Percentiles rank a stretch among this genome's conserved stretches.
phyloP scores from a whole-genome alignment of 2,113 vertebrate genomes.

The Coregonus clupeaformis region DNA sequence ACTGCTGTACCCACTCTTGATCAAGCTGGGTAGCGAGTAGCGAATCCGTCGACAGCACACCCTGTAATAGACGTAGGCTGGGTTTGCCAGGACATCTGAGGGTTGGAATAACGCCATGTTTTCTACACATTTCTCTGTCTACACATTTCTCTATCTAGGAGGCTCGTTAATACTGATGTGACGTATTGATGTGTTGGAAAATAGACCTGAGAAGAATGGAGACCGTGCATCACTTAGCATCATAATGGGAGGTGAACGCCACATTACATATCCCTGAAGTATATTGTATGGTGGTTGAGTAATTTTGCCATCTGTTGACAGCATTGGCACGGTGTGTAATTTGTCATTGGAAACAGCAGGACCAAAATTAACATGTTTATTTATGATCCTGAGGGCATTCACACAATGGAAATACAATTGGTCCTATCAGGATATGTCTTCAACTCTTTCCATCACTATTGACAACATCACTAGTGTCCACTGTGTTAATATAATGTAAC shows the following conservation, averaged over 20 bases:
- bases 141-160: too few relatives aligned
- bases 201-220: constrained; percentile 54
- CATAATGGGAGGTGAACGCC: constrained; percentile 51
- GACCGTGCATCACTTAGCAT: constrained; percentile 59
- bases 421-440: constrained; percentile 10
- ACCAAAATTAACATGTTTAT: constrained; percentile 62
- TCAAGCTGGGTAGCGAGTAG: too few relatives aligned
- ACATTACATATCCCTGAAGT: constrained; percentile 63
- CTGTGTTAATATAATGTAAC: background rate
- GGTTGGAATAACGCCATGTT: constrained; percentile 27
- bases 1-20: too few relatives aligned
- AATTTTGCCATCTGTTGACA: constrained; percentile 74
- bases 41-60: too few relatives aligned
- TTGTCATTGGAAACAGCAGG: constrained; percentile 66
- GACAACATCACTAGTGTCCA: too few relatives aligned
- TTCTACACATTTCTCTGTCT: constrained; percentile 42
- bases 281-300: constrained; percentile 56
- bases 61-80: too few relatives aligned
- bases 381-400: constrained; percentile 58
- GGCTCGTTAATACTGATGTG: background rate
- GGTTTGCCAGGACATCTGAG: too few relatives aligned
- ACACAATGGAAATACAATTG: constrained; percentile 51
- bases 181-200: constrained; percentile 57
- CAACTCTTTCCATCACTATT: background rate
- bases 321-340: constrained; percentile 67